These are phyloP conservation scores for Caranx ignobilis DNA, from an alignment of 2,113 vertebrate species.

Conservation along the genomic window DNA sequence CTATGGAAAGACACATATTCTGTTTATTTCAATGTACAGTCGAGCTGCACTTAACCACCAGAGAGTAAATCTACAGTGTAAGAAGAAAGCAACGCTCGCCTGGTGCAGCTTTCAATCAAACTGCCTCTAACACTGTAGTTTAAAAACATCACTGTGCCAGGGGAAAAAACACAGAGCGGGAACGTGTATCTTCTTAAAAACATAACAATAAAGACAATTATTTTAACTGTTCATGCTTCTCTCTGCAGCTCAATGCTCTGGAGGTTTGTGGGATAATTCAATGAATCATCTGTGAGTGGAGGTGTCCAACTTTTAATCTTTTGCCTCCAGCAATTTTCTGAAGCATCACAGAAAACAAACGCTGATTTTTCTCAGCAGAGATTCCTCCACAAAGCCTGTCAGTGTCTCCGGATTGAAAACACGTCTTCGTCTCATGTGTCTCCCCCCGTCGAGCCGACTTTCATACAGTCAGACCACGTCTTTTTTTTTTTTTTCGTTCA, in stretches of 20 bases:
- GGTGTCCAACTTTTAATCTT: constrained; percentile 39
- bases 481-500: too few species aligned
- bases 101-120: background rate
- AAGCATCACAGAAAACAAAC: constrained; percentile 26
- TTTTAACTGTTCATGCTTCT: constrained; percentile 52
- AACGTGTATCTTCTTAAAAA: constrained; percentile 15
- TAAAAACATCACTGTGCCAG: constrained; percentile 43
- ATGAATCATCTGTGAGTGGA: constrained; percentile 54
- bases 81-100: constrained; percentile 14
- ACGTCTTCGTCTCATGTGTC: background rate
- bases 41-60: background rate
- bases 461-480: constrained; percentile 23
- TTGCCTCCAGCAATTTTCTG: constrained; percentile 6
- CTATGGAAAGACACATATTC: too few species aligned
- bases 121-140: constrained; percentile 24
- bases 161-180: background rate
- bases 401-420: background rate
- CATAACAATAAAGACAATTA: constrained; percentile 54
- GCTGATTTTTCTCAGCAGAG: background rate
- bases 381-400: constrained; percentile 4
- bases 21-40: background rate
- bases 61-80: background rate
- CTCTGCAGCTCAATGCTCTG: constrained; percentile 27
- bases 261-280: constrained; percentile 44
- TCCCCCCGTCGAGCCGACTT: background rate